Evolutionary conservation across 2,797 vertebrate genomes (phyloP), one percentile per base, ranked within the genome.

Genomic region (Acanthiza pusilla): DNA sequence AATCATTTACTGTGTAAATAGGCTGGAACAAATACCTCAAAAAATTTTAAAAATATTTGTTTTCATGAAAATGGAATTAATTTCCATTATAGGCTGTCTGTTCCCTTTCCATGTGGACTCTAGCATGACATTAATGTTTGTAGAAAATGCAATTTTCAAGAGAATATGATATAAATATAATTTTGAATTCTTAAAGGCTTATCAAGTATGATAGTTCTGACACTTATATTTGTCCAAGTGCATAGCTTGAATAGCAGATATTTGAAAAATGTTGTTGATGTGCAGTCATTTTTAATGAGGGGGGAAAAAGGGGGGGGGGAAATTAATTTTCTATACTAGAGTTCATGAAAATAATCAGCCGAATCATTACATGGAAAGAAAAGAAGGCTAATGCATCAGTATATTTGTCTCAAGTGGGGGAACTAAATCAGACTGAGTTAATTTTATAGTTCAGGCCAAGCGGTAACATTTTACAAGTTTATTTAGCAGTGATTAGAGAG

Each of bases 31-130:
- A 78, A 7, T 57, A 74, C 32, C 38, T 84, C 34, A 50, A 32
- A 77, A 29, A 9, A 6, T 45, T 48, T 58, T 54, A 55, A 53
- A 30, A 89, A 90, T 85, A 94, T 84, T 92, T 91, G 11, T 38
- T 85, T 66, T 73, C 34, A 50, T 53, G 51, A 78, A 92, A 88
- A 81, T 48, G 17, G 9, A 89, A 72, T 96, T 89, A 78, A 42
- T 88, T 91, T 88, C 22, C 23, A 16, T 85, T 67, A 40, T 10
- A 66, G 16, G 10, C 18, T 80, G 16, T 80, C 32, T 53, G 5
- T 62, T 94, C 55, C 16, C 5, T 85, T 81, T 87, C 34, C 8
- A 6, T 40, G 17, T 43, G 13, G 43, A 53, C 82, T 61, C 45
- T 91, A 87, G 36, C 40, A 47, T 42, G 29, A 62, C 29, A 23